These are phyloP conservation scores for Apamea crenata DNA, from an alignment of 2,888 invertebrate species.

Conservation along the genomic window DNA sequence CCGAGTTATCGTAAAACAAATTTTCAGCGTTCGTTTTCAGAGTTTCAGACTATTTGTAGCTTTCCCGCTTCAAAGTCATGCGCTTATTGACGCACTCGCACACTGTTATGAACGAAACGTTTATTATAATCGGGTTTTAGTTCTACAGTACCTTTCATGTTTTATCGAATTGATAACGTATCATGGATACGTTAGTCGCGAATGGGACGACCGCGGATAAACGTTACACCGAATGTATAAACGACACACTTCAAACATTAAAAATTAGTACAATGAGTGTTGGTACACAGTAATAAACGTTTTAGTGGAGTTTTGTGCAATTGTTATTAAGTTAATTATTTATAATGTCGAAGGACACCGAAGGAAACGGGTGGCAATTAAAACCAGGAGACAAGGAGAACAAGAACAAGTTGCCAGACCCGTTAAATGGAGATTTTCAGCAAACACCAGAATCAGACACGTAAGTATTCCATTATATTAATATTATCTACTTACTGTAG, in stretches of 20 bases:
- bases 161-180: constrained; percentile 71
- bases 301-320: constrained; percentile 35
- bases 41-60: constrained; percentile 45
- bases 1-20: constrained; percentile 13
- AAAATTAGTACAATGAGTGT: constrained; percentile 40
- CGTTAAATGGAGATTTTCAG: constrained; percentile 64
- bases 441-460: constrained; percentile 65
- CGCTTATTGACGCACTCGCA: constrained; percentile 29
- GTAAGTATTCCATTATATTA: constrained; percentile 62
- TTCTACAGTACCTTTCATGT: constrained; percentile 45
- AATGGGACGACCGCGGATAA: constrained; percentile 49
- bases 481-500: neutral
- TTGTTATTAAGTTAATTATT: constrained; percentile 50
- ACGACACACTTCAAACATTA: neutral
- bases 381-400: constrained; percentile 65
- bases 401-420: constrained; percentile 66
- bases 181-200: constrained; percentile 66
- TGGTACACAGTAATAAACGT: constrained; percentile 18
- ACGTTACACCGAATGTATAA: constrained; percentile 41
- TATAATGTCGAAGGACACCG: constrained; percentile 71
- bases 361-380: constrained; percentile 67
- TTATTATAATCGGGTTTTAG: constrained; percentile 47
- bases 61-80: constrained; percentile 26
- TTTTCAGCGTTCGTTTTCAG: constrained; percentile 8
- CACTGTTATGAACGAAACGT: constrained; percentile 31